phyloP scores from a whole-genome alignment of 2,888 invertebrate genomes.

The Magallana nippona region DNA sequence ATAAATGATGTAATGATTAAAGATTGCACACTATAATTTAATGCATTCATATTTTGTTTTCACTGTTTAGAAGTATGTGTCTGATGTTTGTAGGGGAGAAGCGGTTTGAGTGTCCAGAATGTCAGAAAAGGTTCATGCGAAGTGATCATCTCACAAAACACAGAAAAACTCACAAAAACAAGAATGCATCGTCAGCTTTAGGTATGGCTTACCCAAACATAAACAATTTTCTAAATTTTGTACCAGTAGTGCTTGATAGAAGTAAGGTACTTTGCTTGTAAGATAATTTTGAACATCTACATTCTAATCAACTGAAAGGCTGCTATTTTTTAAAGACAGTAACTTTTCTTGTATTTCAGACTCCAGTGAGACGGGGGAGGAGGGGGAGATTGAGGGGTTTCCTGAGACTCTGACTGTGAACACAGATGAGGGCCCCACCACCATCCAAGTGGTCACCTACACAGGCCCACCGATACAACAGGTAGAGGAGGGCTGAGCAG shows the following conservation, averaged over 20 bases:
- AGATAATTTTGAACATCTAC: no score
- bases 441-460: neutral
- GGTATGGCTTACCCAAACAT: no score
- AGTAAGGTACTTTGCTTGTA: no score
- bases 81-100: slow-evolving; percentile 85
- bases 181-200: slow-evolving; percentile 40
- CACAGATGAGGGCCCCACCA: neutral
- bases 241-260: no score
- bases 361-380: slow-evolving; percentile 27
- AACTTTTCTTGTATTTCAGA: neutral
- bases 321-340: no score
- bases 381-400: slow-evolving; percentile 19
- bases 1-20: no score
- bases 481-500: slow-evolving; percentile 21
- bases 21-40: no score
- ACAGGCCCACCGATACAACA: slow-evolving; percentile 21
- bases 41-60: no score
- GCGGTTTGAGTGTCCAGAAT: slow-evolving; percentile 91
- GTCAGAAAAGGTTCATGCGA: slow-evolving; percentile 94
- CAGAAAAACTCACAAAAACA: slow-evolving; percentile 87
- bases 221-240: no score
- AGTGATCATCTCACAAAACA: slow-evolving; percentile 97
- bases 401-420: slow-evolving; percentile 18
- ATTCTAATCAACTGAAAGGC: no score
- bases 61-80: no score